A percentile compares a stretch with the other conserved stretches of the same genome.
Conservation (phyloP, 1,140 invertebrate genomes). For the Rhynchophorus ferrugineus region DNA sequence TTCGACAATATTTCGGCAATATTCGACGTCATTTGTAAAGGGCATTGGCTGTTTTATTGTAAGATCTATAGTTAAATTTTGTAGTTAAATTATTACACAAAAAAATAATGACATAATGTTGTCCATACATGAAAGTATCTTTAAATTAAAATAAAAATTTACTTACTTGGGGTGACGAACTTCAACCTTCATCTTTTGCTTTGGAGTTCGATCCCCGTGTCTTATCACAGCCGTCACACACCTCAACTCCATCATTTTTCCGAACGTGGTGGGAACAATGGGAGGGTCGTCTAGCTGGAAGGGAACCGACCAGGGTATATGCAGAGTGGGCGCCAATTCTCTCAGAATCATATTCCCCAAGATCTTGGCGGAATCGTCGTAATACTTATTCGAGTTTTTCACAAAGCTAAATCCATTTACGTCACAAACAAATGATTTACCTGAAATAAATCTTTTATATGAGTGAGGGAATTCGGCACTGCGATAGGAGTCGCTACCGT, state of each 20-base stretch:
- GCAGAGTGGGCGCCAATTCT: conserved; percentile 86
- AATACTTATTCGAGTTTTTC: conserved; percentile 99
- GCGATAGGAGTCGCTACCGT: conserved; percentile 69
- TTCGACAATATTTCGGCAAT: too few relatives aligned
- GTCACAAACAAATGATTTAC: conserved; percentile 96
- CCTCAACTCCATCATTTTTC: conserved; percentile 99
- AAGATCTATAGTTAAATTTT: too few relatives aligned
- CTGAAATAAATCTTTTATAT: conserved; percentile 56
- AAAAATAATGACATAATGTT: too few relatives aligned
- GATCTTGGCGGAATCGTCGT: conserved; percentile 98
- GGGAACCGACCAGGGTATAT: conserved; percentile 94
- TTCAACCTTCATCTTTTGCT: conserved; percentile 99
- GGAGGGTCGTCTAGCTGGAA: conserved; percentile 97
- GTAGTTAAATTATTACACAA: too few relatives aligned
- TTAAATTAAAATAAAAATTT: not conserved
- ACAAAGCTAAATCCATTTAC: conserved; percentile 99
- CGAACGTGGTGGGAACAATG: conserved; percentile 97
- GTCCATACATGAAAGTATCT: too few relatives aligned
- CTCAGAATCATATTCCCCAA: conserved; percentile 82
- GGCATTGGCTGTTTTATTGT: too few relatives aligned
- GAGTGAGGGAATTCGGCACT: conserved; percentile 57
- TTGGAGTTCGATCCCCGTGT: conserved; percentile 97
- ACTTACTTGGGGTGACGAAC: conserved; percentile 93
- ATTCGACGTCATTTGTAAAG: too few relatives aligned
- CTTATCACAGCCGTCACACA: conserved; percentile 98